A percentile compares a stretch with the other conserved stretches of the same genome.
These are phyloP conservation scores for Tipula confusa DNA, from an alignment of 2,888 invertebrate genomes.

Conservation along the genomic window DNA sequence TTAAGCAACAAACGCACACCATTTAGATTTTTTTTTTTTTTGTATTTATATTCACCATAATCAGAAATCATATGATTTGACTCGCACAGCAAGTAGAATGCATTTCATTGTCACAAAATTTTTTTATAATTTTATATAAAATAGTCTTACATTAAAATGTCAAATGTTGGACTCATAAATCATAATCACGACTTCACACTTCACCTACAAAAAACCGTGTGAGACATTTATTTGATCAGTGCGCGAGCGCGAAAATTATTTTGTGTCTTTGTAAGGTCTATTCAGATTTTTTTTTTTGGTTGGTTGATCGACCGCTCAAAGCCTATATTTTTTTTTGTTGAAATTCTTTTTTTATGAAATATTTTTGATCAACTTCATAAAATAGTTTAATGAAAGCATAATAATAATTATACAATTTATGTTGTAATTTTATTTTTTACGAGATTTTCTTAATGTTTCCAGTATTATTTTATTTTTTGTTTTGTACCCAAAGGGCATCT, in stretches of 20 bases:
- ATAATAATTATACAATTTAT: slow-evolving; percentile 13
- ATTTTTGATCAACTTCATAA: background rate
- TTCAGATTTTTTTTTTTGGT: background rate
- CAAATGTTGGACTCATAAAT: background rate
- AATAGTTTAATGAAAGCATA: background rate
- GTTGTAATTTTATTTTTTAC: slow-evolving; percentile 4
- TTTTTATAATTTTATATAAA: background rate
- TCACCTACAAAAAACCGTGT: background rate
- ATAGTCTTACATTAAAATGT: background rate
- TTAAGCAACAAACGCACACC: background rate
- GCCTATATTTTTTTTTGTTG: background rate
- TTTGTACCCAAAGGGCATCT: background rate
- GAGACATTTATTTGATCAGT: background rate
- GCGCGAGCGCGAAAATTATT: background rate
- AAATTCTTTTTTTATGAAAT: background rate
- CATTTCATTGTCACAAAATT: slow-evolving; percentile 15
- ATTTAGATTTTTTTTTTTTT: background rate
- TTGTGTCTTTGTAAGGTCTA: background rate
- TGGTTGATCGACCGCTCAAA: background rate
- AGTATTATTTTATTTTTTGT: too few species aligned
- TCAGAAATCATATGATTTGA: background rate
- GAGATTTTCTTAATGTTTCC: background rate
- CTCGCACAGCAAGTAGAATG: slow-evolving; percentile 20
- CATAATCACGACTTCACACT: slow-evolving; percentile 6
- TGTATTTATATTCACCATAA: background rate